Base-by-base conservation (phyloP, 2,888 invertebrate genomes). In the Creontiades dilutus region DNA sequence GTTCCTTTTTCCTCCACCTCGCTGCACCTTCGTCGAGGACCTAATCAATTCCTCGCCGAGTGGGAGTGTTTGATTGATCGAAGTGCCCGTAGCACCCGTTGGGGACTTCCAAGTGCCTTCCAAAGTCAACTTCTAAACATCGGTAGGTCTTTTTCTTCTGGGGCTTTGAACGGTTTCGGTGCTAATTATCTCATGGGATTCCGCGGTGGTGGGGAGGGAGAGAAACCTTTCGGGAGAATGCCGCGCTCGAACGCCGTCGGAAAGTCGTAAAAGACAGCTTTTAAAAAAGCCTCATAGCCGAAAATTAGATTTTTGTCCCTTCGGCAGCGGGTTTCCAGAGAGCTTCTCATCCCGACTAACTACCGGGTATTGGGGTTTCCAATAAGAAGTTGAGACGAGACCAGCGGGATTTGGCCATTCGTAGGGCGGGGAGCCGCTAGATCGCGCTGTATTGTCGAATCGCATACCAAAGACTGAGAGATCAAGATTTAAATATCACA, bases 11-110 rank as follows among this genome's bases (percentile, higher is more conserved):
- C 52, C 47, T 82, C 19, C 46, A 46, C 47, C 47, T 82, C 47
- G 27, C 82, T 82, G 46, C 27, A 68, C 68, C 68, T 52, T 52
- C 52, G 12, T 52, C 52, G 82, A 52, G 55, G 82, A 82, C 82
- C 68, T 82, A 82, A 82, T 82, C 78, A 78, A 78, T 78, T 78
- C 78, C 19, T 82, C 47, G 47, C 52, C 47, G 82, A 52, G 86
- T 47, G 75, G 75, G 86, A 75, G 86, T 68, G 86, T 37, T 86
- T 86, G 86, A 86, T 86, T 86, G 86, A 86, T 86, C 86, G 82
- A 82, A 82, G 82, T 52, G 82, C 82, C 82, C n/a, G 5, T 19
- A 11, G 23, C 19, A 19, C 68, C 68, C 23, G 19, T 68, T 19
- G 23, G 68, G 23, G 13, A 19, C 27, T 27, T n/a, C 61, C 19